A percentile compares a stretch with the other conserved stretches of the same genome.
Evolutionary conservation across 2,888 invertebrate species (phyloP).

Genomic region (Drosophila antonietae): DNA sequence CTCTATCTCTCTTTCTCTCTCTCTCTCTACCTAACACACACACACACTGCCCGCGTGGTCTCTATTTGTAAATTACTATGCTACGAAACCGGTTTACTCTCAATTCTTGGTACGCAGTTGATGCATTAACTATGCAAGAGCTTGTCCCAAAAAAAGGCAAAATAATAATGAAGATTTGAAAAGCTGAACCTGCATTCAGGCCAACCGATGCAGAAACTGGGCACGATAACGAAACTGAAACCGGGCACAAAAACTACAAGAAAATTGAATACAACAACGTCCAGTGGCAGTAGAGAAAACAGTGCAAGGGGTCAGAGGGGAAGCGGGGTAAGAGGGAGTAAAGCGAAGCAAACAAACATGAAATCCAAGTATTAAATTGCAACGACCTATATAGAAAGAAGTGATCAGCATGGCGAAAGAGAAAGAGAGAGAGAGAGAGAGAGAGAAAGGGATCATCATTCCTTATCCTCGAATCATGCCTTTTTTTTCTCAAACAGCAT

Average conservation of each 20-base stretch:
- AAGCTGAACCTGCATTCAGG: slow-evolving; percentile 26
- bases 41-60: not conserved
- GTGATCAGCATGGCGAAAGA: slow-evolving; percentile 23
- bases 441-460: not conserved
- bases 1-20: not conserved
- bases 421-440: not conserved
- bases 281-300: slow-evolving; percentile 4
- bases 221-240: slow-evolving; percentile 65
- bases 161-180: slow-evolving; percentile 47
- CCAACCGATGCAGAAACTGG: slow-evolving; percentile 59
- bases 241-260: slow-evolving; percentile 17
- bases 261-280: slow-evolving; percentile 34
- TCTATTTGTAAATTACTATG: slow-evolving; percentile 3
- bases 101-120: slow-evolving; percentile 31
- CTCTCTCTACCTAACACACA: not conserved
- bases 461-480: slow-evolving; percentile 21
- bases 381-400: slow-evolving; percentile 83
- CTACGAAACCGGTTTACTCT: slow-evolving; percentile 4
- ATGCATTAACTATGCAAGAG: slow-evolving; percentile 44
- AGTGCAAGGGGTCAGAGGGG: not conserved
- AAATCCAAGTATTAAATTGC: slow-evolving; percentile 82
- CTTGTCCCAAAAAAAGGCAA: slow-evolving; percentile 19
- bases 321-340: not conserved
- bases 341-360: slow-evolving; percentile 41
- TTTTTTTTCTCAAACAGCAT: slow-evolving; percentile 15